phyloP scores from a whole-genome alignment of 2,888 invertebrate species.

The Ormyrus thymus region DNA sequence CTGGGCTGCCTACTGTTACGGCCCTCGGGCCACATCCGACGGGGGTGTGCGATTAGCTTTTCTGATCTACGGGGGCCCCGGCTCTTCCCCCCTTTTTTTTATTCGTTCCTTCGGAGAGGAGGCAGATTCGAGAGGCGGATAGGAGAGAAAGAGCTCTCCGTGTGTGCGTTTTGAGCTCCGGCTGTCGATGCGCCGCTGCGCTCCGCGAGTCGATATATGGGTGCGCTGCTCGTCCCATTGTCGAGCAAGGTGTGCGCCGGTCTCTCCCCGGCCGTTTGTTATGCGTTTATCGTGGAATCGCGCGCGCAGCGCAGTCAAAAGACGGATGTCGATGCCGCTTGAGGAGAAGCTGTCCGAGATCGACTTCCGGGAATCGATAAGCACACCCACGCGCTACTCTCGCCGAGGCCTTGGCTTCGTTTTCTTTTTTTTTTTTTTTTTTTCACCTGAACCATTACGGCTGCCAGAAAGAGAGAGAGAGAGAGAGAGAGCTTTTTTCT shows the following conservation, averaged over 20 bases:
- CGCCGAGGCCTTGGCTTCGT: slow-evolving; percentile 13
- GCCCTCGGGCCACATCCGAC: slow-evolving; percentile 47
- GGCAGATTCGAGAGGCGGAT: neutral
- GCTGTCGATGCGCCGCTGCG: neutral
- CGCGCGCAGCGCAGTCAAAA: slow-evolving; percentile 9
- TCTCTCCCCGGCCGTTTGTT: no score
- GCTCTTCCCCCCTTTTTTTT: neutral
- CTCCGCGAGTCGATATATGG: slow-evolving; percentile 9
- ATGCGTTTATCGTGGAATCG: no score
- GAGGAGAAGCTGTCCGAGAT: slow-evolving; percentile 37
- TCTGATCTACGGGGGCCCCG: neutral
- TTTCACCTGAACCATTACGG: slow-evolving; percentile 2
- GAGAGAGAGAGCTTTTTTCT: no score
- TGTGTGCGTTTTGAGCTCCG: no score
- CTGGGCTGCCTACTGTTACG: slow-evolving; percentile 70
- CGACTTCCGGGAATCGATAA: slow-evolving; percentile 50
- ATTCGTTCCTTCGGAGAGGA: neutral
- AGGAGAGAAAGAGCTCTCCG: neutral
- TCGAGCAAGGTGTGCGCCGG: slow-evolving; percentile 13
- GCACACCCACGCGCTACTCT: slow-evolving; percentile 33
- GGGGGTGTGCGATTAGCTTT: slow-evolving; percentile 60
- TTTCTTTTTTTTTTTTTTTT: neutral
- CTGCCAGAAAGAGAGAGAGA: neutral
- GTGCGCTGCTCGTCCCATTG: slow-evolving; percentile 8
- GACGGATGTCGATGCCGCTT: slow-evolving; percentile 32